Evolutionary conservation across 1,140 invertebrate genomes (phyloP).

Genomic region (Eumaeus atala): DNA sequence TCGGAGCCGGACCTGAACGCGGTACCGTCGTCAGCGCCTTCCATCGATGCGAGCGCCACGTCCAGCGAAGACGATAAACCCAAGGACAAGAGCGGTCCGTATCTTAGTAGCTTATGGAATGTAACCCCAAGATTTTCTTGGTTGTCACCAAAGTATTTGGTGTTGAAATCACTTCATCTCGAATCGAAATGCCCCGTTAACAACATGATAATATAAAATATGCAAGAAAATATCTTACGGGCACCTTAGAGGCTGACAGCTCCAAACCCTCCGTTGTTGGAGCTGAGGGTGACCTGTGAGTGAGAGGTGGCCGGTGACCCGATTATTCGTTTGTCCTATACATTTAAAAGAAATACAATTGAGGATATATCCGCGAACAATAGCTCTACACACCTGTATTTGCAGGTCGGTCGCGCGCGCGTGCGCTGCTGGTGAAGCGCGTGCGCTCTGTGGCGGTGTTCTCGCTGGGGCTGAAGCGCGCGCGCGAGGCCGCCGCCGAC

Average conservation of each 20-base stretch:
- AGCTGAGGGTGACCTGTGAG: too few relatives aligned
- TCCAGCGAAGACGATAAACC: conserved; percentile 68
- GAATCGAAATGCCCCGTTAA: too few relatives aligned
- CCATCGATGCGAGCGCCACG: conserved; percentile 52
- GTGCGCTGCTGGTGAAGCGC: conserved; percentile 84
- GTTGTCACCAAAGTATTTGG: too few relatives aligned
- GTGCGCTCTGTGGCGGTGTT: conserved; percentile 88
- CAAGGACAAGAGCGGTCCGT: conserved; percentile 61
- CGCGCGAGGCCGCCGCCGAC: conserved; percentile 82
- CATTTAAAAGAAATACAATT: too few relatives aligned
- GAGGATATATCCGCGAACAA: too few relatives aligned
- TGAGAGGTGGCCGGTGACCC: too few relatives aligned
- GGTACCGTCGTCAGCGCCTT: conserved; percentile 38
- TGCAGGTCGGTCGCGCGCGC: conserved; percentile 75
- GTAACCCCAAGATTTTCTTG: neutral
- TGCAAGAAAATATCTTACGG: too few relatives aligned
- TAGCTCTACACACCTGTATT: neutral
- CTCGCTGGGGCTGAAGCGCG: conserved; percentile 84
- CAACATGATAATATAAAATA: too few relatives aligned
- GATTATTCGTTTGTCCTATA: too few relatives aligned
- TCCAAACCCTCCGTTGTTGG: too few relatives aligned
- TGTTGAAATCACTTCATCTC: too few relatives aligned
- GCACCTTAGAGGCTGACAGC: too few relatives aligned
- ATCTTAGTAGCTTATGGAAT: neutral
- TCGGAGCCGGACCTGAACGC: conserved; percentile 63